Conservation (phyloP, 2,888 invertebrate genomes). For the Euphydryas editha region DNA sequence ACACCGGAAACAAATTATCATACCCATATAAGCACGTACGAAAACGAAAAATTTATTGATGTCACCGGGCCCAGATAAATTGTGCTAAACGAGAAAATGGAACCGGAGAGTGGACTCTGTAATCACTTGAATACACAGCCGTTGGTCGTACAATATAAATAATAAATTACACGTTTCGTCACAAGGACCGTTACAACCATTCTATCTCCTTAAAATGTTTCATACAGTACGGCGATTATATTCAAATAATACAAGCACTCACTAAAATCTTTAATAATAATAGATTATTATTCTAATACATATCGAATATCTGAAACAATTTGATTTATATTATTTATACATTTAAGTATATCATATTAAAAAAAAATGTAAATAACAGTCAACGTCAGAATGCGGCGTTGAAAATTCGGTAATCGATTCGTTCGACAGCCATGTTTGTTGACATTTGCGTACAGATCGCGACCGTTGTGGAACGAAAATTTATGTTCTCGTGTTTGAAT, state of each 20-base stretch:
- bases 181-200: constrained; percentile 26
- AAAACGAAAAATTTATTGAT: constrained; percentile 80
- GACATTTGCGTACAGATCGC: constrained; percentile 64
- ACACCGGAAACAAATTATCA: constrained; percentile 84
- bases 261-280: constrained; percentile 10
- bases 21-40: constrained; percentile 79
- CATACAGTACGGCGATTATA: constrained; percentile 31
- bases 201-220: constrained; percentile 24
- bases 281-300: constrained; percentile 18
- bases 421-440: constrained; percentile 68
- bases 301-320: background rate
- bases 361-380: constrained; percentile 41
- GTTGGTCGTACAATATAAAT: constrained; percentile 32
- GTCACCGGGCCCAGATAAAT: constrained; percentile 76
- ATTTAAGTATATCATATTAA: constrained; percentile 12
- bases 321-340: background rate
- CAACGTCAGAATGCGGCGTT: constrained; percentile 49
- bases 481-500: constrained; percentile 60
- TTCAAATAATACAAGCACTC: constrained; percentile 2
- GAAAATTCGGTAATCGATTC: constrained; percentile 69
- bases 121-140: constrained; percentile 39
- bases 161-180: constrained; percentile 35
- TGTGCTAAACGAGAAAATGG: constrained; percentile 75
- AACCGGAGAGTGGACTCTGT: constrained; percentile 42
- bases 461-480: constrained; percentile 60